phyloP scores from a whole-genome alignment of 92 coral and sea anemone species.

The Paramuricea clavata region DNA sequence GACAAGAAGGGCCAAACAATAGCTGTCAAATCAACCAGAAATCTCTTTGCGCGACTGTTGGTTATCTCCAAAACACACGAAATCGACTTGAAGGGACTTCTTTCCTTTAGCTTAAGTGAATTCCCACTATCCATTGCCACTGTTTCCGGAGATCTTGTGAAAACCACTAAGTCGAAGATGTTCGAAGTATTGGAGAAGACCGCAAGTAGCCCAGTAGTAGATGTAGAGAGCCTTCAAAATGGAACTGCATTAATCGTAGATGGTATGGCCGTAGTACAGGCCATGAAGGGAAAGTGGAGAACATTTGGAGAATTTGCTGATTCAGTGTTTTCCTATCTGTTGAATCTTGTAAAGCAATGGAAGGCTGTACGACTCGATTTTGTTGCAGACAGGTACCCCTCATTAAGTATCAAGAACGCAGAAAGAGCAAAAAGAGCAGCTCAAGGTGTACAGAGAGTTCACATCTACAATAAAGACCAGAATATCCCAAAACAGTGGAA shows the following conservation, averaged over 20 bases:
- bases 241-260: constrained; percentile 44
- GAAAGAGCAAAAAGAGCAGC: background rate
- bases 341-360: background rate
- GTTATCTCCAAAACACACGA: constrained; percentile 46
- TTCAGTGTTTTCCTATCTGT: background rate
- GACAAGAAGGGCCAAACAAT: constrained; percentile 28
- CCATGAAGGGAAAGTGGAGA: constrained; percentile 43
- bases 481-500: too few species aligned
- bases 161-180: constrained; percentile 52
- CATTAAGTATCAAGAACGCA: too few species aligned
- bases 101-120: constrained; percentile 53
- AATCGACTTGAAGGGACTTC: constrained; percentile 48
- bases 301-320: background rate
- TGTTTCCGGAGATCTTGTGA: constrained; percentile 46
- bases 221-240: too few species aligned
- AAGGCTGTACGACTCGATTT: background rate
- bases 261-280: constrained; percentile 52
- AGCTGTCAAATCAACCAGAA: constrained; percentile 1
- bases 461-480: too few species aligned
- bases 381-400: background rate
- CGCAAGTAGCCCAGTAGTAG: too few species aligned
- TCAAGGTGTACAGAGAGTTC: too few species aligned
- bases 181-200: constrained; percentile 30
- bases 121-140: constrained; percentile 61
- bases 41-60: constrained; percentile 64